phyloP scores from a whole-genome alignment of 2,888 invertebrate genomes.

The Ormyrus rosae region DNA sequence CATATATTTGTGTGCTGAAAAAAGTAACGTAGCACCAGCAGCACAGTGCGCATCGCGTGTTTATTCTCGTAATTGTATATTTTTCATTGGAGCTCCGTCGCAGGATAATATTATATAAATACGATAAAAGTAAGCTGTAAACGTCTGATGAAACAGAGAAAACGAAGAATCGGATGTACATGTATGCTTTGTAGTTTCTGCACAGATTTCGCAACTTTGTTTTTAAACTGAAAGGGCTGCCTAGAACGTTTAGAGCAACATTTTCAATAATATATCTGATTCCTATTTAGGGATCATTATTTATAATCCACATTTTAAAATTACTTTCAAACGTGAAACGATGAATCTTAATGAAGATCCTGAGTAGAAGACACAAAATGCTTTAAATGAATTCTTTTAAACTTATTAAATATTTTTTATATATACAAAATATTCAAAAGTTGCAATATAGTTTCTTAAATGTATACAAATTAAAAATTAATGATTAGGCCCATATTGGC shows the following conservation, averaged over 20 bases:
- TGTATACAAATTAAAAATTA: too few species aligned
- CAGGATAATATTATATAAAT: slow-evolving; percentile 46
- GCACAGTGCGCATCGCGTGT: slow-evolving; percentile 16
- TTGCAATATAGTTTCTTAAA: too few species aligned
- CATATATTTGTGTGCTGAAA: slow-evolving; percentile 35
- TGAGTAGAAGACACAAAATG: too few species aligned
- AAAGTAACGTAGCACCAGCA: slow-evolving; percentile 17
- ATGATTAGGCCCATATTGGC: too few species aligned
- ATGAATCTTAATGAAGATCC: too few species aligned
- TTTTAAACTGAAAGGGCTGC: neutral
- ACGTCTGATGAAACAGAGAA: slow-evolving; percentile 13
- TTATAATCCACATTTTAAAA: too few species aligned
- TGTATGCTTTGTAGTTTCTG: slow-evolving; percentile 57
- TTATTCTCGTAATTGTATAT: slow-evolving; percentile 49
- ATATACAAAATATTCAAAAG: too few species aligned
- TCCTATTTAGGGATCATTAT: too few species aligned
- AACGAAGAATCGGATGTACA: slow-evolving; percentile 39
- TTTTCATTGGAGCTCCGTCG: slow-evolving; percentile 52
- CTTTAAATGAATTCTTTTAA: neutral
- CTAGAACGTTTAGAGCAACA: too few species aligned
- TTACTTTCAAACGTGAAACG: too few species aligned
- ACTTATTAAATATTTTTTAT: too few species aligned
- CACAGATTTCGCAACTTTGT: slow-evolving; percentile 53
- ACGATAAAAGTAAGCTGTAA: slow-evolving; percentile 29
- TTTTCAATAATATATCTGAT: too few species aligned